Percentiles rank a stretch among this genome's conserved stretches.
phyloP scores from a whole-genome alignment of 2,113 vertebrate species.

The Ellobius talpinus region DNA sequence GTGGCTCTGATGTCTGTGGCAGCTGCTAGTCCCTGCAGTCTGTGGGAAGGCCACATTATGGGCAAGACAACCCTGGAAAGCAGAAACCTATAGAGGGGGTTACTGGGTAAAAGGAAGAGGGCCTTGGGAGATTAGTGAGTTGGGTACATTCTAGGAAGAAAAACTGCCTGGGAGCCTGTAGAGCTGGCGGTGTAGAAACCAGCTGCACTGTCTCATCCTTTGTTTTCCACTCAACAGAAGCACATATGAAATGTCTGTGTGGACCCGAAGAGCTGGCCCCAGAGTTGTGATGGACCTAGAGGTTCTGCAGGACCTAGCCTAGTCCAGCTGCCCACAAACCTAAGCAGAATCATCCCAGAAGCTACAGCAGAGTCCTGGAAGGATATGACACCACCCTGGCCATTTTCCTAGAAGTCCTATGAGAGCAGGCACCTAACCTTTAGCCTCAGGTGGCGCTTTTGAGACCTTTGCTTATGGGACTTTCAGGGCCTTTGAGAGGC shows the following conservation, averaged over 20 bases:
- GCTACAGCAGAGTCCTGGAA: neutral
- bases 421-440: neutral
- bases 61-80: neutral
- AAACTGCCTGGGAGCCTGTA: neutral
- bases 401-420: slow-evolving; percentile 15
- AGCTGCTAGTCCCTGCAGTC: neutral
- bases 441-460: neutral
- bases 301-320: neutral
- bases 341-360: neutral
- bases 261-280: neutral
- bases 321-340: neutral
- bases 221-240: neutral
- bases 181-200: neutral
- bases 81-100: neutral
- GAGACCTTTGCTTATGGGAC: neutral
- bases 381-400: neutral
- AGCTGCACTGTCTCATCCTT: neutral
- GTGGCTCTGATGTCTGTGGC: neutral
- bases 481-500: neutral
- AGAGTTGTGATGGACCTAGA: neutral
- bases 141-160: neutral
- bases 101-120: neutral
- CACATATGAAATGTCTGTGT: neutral
- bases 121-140: neutral
- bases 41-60: neutral